phyloP scores from a whole-genome alignment of 1,140 invertebrate species.

The Carposina sasakii region DNA sequence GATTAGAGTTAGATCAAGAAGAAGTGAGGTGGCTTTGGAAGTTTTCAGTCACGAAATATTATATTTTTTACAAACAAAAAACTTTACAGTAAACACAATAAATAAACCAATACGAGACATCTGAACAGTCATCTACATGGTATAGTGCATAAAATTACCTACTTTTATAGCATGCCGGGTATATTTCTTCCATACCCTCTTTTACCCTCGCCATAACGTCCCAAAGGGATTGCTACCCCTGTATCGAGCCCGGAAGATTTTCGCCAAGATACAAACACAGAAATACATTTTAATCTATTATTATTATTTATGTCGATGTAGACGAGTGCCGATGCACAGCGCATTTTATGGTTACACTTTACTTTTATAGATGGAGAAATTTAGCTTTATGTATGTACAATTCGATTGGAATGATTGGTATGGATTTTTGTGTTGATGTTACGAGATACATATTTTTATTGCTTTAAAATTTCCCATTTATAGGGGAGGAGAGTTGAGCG shows the following conservation, averaged over 20 bases:
- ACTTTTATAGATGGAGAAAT: conserved; percentile 61
- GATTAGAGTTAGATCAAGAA: too few species aligned
- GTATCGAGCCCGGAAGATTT: conserved; percentile 54
- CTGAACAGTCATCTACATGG: too few species aligned
- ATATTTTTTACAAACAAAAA: too few species aligned
- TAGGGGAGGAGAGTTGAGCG: too few species aligned
- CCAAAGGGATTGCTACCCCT: too few species aligned
- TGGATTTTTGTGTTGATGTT: conserved; percentile 35
- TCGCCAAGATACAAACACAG: conserved; percentile 38
- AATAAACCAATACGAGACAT: too few species aligned
- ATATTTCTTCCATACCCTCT: conserved; percentile 53
- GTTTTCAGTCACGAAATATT: too few species aligned
- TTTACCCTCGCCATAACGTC: too few species aligned
- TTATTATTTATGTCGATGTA: conserved; percentile 61
- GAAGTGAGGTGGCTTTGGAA: too few species aligned
- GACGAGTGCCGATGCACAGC: conserved; percentile 47
- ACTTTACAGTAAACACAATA: too few species aligned
- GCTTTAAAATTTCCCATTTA: conserved; percentile 11
- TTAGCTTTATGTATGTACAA: too few species aligned
- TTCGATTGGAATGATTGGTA: conserved; percentile 59
- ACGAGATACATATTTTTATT: conserved; percentile 20
- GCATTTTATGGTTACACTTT: conserved; percentile 53
- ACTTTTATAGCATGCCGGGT: conserved; percentile 49
- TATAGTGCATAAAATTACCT: conserved; percentile 62
- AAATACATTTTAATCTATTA: conserved; percentile 54